Conservation (phyloP, 1,140 invertebrate genomes). For the Diploscapter pachys region DNA sequence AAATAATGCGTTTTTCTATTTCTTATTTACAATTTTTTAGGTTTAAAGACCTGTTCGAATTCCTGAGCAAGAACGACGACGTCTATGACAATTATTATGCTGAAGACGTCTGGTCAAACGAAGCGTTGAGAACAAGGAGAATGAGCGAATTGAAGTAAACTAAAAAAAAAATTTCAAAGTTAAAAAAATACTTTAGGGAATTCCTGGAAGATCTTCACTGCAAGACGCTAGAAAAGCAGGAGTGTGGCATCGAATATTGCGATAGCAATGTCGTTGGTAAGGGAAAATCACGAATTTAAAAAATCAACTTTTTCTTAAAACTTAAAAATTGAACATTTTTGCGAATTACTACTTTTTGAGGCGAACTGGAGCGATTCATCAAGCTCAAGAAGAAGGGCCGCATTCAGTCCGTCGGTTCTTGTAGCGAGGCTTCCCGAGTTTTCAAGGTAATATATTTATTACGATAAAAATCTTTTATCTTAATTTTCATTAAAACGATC, state of each 20-base stretch:
- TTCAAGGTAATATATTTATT: background rate
- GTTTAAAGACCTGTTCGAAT: constrained; percentile 74
- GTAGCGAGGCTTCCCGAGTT: background rate
- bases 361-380: constrained; percentile 65
- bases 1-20: constrained; percentile 75
- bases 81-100: constrained; percentile 68
- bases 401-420: constrained; percentile 39
- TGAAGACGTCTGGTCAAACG: constrained; percentile 68
- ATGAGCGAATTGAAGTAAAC: constrained; percentile 64
- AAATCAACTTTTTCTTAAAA: constrained; percentile 60
- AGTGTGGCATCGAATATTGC: constrained; percentile 66
- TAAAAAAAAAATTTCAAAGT: too few species aligned
- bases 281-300: background rate
- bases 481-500: background rate
- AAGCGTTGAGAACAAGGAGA: constrained; percentile 57
- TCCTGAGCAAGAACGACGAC: constrained; percentile 45
- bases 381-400: constrained; percentile 34
- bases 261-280: constrained; percentile 13
- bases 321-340: too few species aligned
- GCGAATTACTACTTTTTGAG: constrained; percentile 45
- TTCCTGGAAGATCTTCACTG: constrained; percentile 74
- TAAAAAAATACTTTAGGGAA: constrained; percentile 42
- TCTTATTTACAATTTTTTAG: constrained; percentile 61
- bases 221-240: constrained; percentile 64
- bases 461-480: background rate